Base-by-base conservation (phyloP, 2,888 invertebrate genomes). In the Nasonia oneida region DNA sequence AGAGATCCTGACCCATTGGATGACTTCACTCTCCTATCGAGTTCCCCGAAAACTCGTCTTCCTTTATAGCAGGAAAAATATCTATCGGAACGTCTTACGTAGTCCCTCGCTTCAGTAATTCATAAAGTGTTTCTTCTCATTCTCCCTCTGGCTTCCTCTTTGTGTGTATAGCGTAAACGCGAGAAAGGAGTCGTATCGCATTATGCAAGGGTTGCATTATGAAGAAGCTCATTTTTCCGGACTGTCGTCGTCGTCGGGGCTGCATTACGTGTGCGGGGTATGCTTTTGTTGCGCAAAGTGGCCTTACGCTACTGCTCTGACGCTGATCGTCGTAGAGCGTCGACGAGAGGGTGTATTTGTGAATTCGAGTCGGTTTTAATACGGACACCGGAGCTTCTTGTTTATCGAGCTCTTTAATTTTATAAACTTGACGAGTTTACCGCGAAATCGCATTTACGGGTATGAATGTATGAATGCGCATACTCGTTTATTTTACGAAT, bases 181-280 rank as follows among this genome's bases (percentile, higher is more conserved):
- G 47, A 47, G 12, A 33, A 33, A 33, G 67, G 29, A 12, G 67
- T 33, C 29, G 67, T 39, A 77, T 64, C 14, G 50, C 50, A 50
- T 75, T 75, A 75, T 50, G 74, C 74, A 29, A 50, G 50, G 50
- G 33, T 50, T 33, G 67, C 67, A 67, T 67, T 67, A 67, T 67
- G 29, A 67, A 67, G 33, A 33, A 67, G 67, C 67, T 75, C 74
- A 75, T 75, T 75, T 75, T 75, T 64, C 64, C 42, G 29, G 42
- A 18, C n/a, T 61, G 42, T 42, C 42, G 42, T 61, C 77, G 39
- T 14, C 42, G 47, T 42, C 12, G 23, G 42, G 15, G 64, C 6
- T 12, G n/a, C 39, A 50, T 29, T 73, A n/a, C 18, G 42, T 23
- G 29, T n/a, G 67, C 8, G 67, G 67, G 67, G 29, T 67, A 8